Base-by-base conservation (phyloP, 2,113 vertebrate genomes). In the Talpa occidentalis region DNA sequence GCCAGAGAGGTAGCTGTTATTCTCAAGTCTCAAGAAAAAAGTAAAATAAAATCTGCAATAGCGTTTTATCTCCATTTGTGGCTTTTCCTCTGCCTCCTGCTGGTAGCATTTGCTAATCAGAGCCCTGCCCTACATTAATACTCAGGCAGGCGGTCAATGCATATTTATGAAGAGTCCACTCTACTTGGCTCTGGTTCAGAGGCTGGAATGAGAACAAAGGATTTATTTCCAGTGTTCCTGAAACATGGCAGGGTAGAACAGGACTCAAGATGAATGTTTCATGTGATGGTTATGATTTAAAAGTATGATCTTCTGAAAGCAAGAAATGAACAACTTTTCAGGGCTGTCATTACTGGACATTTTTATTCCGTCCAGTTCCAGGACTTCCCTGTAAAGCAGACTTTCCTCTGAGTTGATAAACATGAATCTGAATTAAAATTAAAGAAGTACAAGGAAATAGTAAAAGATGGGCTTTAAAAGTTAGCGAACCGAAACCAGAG, bases 71-170 rank as follows among this genome's bases (percentile, higher is more conserved):
- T 85, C n/a, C 66, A 30, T 59, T 85, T 52, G 91, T 82, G 85
- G 26, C 69, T 35, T 88, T 91, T 89, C 19, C 67, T 69, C 59
- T 82, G 80, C 72, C 79, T 90, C 79, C 59, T 56, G 85, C 42
- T 73, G 74, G 89, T 95, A 76, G 30, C 81, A 44, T 70, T 95
- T 62, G 64, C 91, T 96, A 59, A 96, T 95, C 91, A 93, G 64
- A 73, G 14, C 22, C 30, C 47, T 81, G 72, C 37, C 54, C 67
- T 49, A 30, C 44, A 21, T 70, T 72, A 80, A 74, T 86, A 69
- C 59, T 82, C 44, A 62, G 30, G 44, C n/a, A 52, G 37, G 62
- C 3, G 1, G 32, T 24, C 81, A 42, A 56, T 94, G 76, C 94
- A 90, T 91, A 96, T 95, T 86, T 88, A 89, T 96, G 86, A 93